Base-by-base conservation (phyloP, 2,888 invertebrate genomes). In the Heteromurus nitidus region DNA sequence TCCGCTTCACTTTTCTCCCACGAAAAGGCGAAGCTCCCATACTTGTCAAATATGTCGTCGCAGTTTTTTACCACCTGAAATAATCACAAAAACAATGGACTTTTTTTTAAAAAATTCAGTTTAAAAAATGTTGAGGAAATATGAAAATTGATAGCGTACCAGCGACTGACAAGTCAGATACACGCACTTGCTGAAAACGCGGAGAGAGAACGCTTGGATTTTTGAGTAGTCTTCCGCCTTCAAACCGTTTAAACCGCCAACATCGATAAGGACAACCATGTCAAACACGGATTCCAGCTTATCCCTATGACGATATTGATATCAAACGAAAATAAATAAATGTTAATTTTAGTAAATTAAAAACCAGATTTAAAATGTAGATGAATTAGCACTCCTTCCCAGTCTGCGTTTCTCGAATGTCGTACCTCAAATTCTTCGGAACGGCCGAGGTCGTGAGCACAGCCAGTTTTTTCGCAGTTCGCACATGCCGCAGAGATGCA, bases 51-150 rank as follows among this genome's bases (percentile, higher is more conserved):
- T 9, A 75, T 18, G 13, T 26, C 42, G 67, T 75, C 75, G 16
- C 67, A 75, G 30, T 75, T 75, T 55, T 58, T 67, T 3, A 75
- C 13, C 2, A 75, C 26, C 47, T 67, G n/a, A 2, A n/a, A 16
- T 9, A 36, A 36, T 36, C 7, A n/a, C n/a, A n/a, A n/a, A n/a
- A 7, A 36, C 7, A 36, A 36, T 9, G 7, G 7, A 13, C n/a
- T 13, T n/a, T 13, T 13, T 13, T 7, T 7, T 50, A 50, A 36
- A 36, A 36, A 36, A n/a, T n/a, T n/a, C n/a, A n/a, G n/a, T n/a
- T 50, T 50, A 5, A 50, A 50, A 5, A 18, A 50, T 5, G n/a
- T 50, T n/a, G n/a, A n/a, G n/a, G n/a, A 50, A n/a, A n/a, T n/a
- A 13, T 13, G 7, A 50, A n/a, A 50, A 13, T 13, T 13, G 3